These are phyloP conservation scores for Torymus tubicola DNA, from an alignment of 2,888 invertebrate species.

Conservation along the genomic window DNA sequence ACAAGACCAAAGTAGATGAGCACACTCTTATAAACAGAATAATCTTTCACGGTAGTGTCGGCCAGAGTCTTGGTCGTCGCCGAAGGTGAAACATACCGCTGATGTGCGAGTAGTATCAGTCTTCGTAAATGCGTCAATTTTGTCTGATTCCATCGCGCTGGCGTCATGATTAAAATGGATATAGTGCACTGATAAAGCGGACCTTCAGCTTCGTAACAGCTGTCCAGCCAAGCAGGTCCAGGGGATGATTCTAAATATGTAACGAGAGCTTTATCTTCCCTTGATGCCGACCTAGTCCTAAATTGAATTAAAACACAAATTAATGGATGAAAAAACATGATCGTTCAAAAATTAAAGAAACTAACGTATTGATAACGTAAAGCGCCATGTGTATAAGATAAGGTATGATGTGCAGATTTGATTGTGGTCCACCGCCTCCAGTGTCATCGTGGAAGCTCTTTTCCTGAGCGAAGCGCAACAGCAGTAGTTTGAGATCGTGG, in stretches of 20 bases:
- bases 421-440: conserved; percentile 97
- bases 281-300: conserved; percentile 84
- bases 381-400: conserved; percentile 96
- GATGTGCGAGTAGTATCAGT: conserved; percentile 87
- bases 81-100: conserved; percentile 82
- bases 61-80: conserved; percentile 80
- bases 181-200: conserved; percentile 92
- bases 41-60: conserved; percentile 81
- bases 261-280: conserved; percentile 88
- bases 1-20: conserved; percentile 91
- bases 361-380: conserved; percentile 93
- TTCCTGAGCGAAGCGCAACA: conserved; percentile 93
- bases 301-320: background rate
- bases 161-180: conserved; percentile 87
- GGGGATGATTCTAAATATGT: conserved; percentile 83
- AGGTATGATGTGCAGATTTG: conserved; percentile 97
- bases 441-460: conserved; percentile 98
- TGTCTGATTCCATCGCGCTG: conserved; percentile 85
- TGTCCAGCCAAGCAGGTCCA: conserved; percentile 85
- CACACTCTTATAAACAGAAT: conserved; percentile 89
- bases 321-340: conserved; percentile 3
- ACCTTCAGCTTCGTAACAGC: conserved; percentile 93
- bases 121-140: conserved; percentile 86
- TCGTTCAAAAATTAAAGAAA: conserved; percentile 57
- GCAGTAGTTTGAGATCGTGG: conserved; percentile 93